Evolutionary conservation across 2,888 invertebrate genomes (phyloP).

Genomic region (Megalurothrips usitatus): DNA sequence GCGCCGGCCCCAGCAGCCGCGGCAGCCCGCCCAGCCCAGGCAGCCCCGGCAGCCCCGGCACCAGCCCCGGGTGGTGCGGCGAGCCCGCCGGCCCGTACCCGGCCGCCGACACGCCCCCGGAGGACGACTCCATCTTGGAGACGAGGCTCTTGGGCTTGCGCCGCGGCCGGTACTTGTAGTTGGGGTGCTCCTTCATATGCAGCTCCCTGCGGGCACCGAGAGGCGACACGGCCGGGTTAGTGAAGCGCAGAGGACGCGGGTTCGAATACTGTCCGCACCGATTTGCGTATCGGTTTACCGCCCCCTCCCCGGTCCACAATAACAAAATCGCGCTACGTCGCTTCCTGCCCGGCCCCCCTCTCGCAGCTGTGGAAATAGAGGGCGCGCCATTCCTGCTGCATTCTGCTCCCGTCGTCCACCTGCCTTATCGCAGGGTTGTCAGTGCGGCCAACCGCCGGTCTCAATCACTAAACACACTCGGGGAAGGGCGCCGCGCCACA

Average conservation of each 20-base stretch:
- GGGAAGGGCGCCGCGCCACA: neutral
- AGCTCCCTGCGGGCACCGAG: slow-evolving; percentile 62
- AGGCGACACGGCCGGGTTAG: neutral
- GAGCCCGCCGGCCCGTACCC: slow-evolving; percentile 55
- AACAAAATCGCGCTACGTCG: too few species aligned
- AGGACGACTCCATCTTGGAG: slow-evolving; percentile 69
- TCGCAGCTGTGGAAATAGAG: neutral
- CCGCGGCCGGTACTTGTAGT: slow-evolving; percentile 85
- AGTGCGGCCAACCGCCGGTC: neutral
- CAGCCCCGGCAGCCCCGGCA: slow-evolving; percentile 34
- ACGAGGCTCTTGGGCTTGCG: slow-evolving; percentile 80
- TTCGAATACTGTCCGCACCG: too few species aligned
- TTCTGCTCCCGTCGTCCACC: neutral
- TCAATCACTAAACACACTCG: neutral
- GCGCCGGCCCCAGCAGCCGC: slow-evolving; percentile 48
- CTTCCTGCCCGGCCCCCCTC: too few species aligned
- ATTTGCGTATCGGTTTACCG: too few species aligned
- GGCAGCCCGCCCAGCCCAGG: slow-evolving; percentile 45
- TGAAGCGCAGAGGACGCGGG: neutral
- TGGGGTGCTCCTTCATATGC: slow-evolving; percentile 91
- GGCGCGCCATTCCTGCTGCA: neutral
- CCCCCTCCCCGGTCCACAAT: too few species aligned
- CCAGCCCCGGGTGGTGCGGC: slow-evolving; percentile 43
- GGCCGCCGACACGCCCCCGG: slow-evolving; percentile 46
- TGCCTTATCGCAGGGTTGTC: neutral